Evolutionary conservation across 2,888 invertebrate species (phyloP).

Genomic region (Prosapia bicincta): DNA sequence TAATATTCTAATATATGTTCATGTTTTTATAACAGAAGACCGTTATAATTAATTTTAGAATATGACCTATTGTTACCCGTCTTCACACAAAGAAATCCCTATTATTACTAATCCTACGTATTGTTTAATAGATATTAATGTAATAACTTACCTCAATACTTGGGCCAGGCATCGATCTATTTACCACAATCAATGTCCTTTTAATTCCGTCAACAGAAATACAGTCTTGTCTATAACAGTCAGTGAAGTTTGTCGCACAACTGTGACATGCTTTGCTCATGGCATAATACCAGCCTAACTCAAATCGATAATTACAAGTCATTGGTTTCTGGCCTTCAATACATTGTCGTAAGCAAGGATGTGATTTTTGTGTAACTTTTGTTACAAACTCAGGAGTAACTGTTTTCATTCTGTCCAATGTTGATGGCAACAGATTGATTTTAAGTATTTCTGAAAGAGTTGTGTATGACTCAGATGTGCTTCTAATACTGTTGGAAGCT

Average conservation of each 20-base stretch:
- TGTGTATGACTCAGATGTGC: not conserved
- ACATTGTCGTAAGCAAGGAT: slow-evolving; percentile 25
- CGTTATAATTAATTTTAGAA: no score
- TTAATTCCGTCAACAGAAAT: slow-evolving; percentile 78
- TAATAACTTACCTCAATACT: slow-evolving; percentile 62
- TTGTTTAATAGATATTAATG: not conserved
- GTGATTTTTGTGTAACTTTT: not conserved
- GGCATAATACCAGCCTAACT: slow-evolving; percentile 79
- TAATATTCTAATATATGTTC: no score
- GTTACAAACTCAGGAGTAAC: not conserved
- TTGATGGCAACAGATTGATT: not conserved
- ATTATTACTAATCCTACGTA: no score
- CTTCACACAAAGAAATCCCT: no score
- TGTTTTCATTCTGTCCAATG: not conserved
- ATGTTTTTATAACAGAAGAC: no score
- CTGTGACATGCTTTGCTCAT: slow-evolving; percentile 85
- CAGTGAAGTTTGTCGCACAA: slow-evolving; percentile 63
- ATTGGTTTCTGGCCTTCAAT: slow-evolving; percentile 7
- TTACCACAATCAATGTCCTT: slow-evolving; percentile 72
- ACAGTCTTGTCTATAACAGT: slow-evolving; percentile 77
- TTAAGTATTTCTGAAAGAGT: not conserved
- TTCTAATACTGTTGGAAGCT: not conserved
- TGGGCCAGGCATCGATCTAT: slow-evolving; percentile 86
- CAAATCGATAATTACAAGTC: slow-evolving; percentile 58
- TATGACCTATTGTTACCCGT: no score